Percentiles rank a stretch among this genome's conserved stretches.
phyloP scores from a whole-genome alignment of 2,888 invertebrate genomes.

The Hedya salicella region DNA sequence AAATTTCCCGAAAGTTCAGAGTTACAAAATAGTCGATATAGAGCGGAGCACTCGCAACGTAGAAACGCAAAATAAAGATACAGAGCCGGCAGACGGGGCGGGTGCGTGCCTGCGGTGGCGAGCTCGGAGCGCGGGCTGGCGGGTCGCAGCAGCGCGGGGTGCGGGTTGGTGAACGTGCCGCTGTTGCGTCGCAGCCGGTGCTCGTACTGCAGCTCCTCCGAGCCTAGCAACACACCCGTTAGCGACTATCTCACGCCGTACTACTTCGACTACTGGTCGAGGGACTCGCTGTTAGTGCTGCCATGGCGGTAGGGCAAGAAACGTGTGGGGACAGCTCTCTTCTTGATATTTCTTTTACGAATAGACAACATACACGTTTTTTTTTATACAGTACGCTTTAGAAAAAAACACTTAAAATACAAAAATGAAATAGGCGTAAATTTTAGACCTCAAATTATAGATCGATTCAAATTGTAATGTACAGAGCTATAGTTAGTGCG shows the following conservation, averaged over 20 bases:
- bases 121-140: slow-evolving; percentile 77
- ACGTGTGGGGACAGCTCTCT: too few species aligned
- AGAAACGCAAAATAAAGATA: slow-evolving; percentile 22
- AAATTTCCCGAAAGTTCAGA: neutral
- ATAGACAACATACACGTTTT: too few species aligned
- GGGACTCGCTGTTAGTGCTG: too few species aligned
- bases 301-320: too few species aligned
- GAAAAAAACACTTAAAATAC: too few species aligned
- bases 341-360: too few species aligned
- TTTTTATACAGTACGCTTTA: too few species aligned
- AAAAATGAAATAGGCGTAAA: too few species aligned
- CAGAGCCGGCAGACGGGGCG: neutral
- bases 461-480: too few species aligned
- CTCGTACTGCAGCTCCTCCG: slow-evolving; percentile 68
- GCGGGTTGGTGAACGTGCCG: slow-evolving; percentile 77
- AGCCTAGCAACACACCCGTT: slow-evolving; percentile 44
- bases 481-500: too few species aligned
- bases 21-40: neutral
- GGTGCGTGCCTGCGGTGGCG: slow-evolving; percentile 75
- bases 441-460: too few species aligned
- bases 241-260: slow-evolving; percentile 3
- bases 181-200: slow-evolving; percentile 73
- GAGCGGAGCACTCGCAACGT: neutral
- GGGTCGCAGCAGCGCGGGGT: slow-evolving; percentile 73
- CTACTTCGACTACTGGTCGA: too few species aligned